Conservation (phyloP, 2,797 vertebrate species). For the Florisuga fusca region DNA sequence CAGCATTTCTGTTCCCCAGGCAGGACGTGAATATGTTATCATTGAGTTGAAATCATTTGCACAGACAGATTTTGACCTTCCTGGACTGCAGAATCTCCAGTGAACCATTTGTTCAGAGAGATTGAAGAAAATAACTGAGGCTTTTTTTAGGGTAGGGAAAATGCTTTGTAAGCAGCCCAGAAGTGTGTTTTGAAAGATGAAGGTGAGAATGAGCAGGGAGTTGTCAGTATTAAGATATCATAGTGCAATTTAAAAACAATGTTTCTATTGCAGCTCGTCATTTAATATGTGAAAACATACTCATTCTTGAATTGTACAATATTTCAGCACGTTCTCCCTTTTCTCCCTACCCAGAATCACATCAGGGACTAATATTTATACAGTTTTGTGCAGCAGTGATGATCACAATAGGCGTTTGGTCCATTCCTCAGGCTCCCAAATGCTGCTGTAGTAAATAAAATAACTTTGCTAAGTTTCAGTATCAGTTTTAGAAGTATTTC, state of each 20-base stretch:
- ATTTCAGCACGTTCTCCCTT: not conserved
- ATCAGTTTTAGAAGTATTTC: not conserved
- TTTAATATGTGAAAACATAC: not conserved
- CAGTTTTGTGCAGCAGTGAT: not conserved
- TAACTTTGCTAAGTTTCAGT: not conserved
- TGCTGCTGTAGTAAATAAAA: not conserved
- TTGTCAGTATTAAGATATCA: not conserved
- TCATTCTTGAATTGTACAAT: not conserved
- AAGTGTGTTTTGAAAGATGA: not conserved
- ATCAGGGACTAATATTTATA: not conserved
- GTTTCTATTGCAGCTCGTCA: not conserved
- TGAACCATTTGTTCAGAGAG: constrained; percentile 39
- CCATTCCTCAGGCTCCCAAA: not conserved
- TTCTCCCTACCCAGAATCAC: not conserved
- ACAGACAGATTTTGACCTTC: not conserved
- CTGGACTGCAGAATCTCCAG: not conserved
- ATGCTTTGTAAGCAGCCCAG: not conserved
- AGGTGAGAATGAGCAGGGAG: not conserved
- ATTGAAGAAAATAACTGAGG: constrained; percentile 19
- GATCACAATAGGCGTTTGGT: not conserved
- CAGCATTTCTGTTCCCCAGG: constrained; percentile 18
- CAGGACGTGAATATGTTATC: constrained; percentile 8
- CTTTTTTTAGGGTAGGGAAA: not conserved
- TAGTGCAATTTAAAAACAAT: not conserved
- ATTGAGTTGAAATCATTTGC: constrained; percentile 27